Percentiles rank a stretch among this genome's conserved stretches.
These are phyloP conservation scores for Hydriomena furcata DNA, from an alignment of 2,888 invertebrate genomes.

Conservation along the genomic window DNA sequence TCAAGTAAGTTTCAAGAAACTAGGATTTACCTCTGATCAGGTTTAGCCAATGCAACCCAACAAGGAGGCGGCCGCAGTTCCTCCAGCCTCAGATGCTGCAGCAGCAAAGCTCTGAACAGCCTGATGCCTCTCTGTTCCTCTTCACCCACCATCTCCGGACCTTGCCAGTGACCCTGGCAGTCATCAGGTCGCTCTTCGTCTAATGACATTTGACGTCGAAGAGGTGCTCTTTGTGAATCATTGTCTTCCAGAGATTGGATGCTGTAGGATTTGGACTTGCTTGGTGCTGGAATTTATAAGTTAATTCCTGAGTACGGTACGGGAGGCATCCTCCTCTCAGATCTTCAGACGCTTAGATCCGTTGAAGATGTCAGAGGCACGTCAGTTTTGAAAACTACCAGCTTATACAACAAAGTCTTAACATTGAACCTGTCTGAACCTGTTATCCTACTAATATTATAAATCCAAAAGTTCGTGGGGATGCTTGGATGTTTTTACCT, in stretches of 20 bases:
- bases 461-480: too few species aligned
- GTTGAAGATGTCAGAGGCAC: too few species aligned
- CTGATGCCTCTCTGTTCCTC: constrained; percentile 77
- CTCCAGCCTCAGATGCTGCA: constrained; percentile 71
- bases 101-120: constrained; percentile 74
- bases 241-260: constrained; percentile 75
- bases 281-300: constrained; percentile 49
- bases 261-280: constrained; percentile 46
- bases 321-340: too few species aligned
- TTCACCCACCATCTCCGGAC: constrained; percentile 67
- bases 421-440: too few species aligned
- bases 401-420: too few species aligned
- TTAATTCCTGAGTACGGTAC: background rate
- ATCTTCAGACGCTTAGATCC: too few species aligned
- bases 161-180: constrained; percentile 78
- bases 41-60: constrained; percentile 63
- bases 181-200: constrained; percentile 78
- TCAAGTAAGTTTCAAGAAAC: too few species aligned
- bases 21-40: constrained; percentile 63
- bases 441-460: too few species aligned
- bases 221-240: constrained; percentile 70
- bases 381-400: too few species aligned
- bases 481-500: too few species aligned
- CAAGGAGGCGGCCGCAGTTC: constrained; percentile 73
- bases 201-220: constrained; percentile 72